A percentile compares a stretch with the other conserved stretches of the same genome.
Conservation (phyloP, 2,797 vertebrate genomes). For the Hybognathus amarus region DNA sequence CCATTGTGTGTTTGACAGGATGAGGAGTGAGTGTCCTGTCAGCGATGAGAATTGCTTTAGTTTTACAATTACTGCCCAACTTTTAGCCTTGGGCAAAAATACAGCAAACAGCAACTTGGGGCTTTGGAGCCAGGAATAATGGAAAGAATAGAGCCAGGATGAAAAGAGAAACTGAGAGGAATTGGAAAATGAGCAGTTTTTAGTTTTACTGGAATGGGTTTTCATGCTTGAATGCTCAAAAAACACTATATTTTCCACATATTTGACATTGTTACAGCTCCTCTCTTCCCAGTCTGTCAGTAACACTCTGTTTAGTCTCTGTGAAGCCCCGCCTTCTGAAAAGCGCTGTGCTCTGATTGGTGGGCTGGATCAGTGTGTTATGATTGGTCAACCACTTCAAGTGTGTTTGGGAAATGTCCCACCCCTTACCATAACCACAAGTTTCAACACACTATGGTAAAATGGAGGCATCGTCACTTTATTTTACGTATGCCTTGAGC, state of each 20-base stretch:
- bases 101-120: slow-evolving; percentile 37
- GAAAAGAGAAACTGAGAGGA: slow-evolving; percentile 10
- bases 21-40: slow-evolving; percentile 60
- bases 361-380: too few relatives aligned
- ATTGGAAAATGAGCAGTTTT: slow-evolving; percentile 15
- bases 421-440: not conserved
- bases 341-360: too few relatives aligned
- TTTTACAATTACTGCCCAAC: slow-evolving; percentile 66
- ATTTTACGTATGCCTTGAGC: not conserved
- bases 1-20: slow-evolving; percentile 57
- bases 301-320: too few relatives aligned
- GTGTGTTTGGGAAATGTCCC: too few relatives aligned
- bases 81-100: slow-evolving; percentile 54
- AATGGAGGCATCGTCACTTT: not conserved
- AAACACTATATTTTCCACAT: too few relatives aligned
- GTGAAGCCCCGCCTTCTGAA: too few relatives aligned
- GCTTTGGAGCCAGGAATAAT: slow-evolving; percentile 26
- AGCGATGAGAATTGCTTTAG: slow-evolving; percentile 63
- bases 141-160: not conserved
- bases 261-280: too few relatives aligned
- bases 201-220: not conserved
- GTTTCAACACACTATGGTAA: not conserved
- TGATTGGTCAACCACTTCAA: too few relatives aligned
- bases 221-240: not conserved
- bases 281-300: too few relatives aligned